Evolutionary conservation across 2,113 vertebrate species (phyloP).

Genomic region (Eublepharis macularius): DNA sequence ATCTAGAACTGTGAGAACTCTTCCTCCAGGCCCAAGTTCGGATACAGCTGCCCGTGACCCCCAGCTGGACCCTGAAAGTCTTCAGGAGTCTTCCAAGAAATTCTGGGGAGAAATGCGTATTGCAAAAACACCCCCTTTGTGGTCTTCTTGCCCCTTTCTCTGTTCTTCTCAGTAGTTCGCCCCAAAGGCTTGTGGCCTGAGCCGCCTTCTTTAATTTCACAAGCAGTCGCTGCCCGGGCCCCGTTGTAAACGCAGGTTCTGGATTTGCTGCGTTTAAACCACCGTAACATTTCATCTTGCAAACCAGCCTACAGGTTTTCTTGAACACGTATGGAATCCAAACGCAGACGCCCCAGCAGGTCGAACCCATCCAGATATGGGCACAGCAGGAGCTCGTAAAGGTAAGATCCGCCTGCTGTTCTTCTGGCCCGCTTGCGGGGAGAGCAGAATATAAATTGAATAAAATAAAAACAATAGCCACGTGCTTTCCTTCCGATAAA

Average conservation of each 20-base stretch:
- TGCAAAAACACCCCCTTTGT: neutral
- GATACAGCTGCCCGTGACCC: neutral
- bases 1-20: neutral
- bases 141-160: too few relatives aligned
- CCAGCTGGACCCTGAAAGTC: neutral
- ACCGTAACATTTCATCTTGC: constrained; percentile 20
- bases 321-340: constrained; percentile 97
- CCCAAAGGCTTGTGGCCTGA: neutral
- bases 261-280: neutral
- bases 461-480: too few relatives aligned
- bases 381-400: constrained; percentile 96
- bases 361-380: constrained; percentile 99
- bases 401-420: constrained; percentile 73
- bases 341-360: constrained; percentile 96
- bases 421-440: too few relatives aligned
- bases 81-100: neutral
- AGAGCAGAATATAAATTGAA: too few relatives aligned
- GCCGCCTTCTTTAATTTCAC: neutral
- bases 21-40: constrained; percentile 1
- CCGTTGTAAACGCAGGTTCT: neutral
- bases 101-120: neutral
- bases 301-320: constrained; percentile 91
- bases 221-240: neutral
- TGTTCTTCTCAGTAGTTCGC: neutral
- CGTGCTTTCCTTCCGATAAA: constrained; percentile 14